A percentile compares a stretch with the other conserved stretches of the same genome.
These are phyloP conservation scores for Papilio protenor DNA, from an alignment of 2,888 invertebrate genomes.

Conservation along the genomic window DNA sequence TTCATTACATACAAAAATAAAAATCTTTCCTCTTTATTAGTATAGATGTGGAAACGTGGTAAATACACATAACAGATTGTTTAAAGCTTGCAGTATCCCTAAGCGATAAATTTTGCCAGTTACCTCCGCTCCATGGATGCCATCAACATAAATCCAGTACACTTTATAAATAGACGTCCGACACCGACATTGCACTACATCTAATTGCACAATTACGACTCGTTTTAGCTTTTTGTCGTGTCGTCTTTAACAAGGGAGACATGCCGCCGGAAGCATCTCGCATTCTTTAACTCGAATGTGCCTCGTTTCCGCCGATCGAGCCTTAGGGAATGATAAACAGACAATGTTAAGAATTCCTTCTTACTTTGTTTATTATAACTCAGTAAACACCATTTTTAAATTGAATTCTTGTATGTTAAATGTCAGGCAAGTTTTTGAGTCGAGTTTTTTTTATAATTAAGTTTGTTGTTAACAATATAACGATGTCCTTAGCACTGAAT, in stretches of 20 bases:
- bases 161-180: slow-evolving; percentile 25
- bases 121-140: neutral
- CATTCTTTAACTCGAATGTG: slow-evolving; percentile 33
- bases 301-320: slow-evolving; percentile 37
- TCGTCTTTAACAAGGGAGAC: slow-evolving; percentile 23
- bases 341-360: slow-evolving; percentile 4
- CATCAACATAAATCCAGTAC: slow-evolving; percentile 7
- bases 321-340: slow-evolving; percentile 41
- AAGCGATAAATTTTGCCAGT: neutral
- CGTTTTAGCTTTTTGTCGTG: slow-evolving; percentile 30
- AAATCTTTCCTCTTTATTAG: too few relatives aligned
- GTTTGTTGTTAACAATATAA: too few relatives aligned
- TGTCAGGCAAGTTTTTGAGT: neutral
- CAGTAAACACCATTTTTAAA: slow-evolving; percentile 18
- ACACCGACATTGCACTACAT: slow-evolving; percentile 19
- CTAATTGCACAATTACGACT: slow-evolving; percentile 36
- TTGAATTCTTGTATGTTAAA: neutral
- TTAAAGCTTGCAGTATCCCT: neutral
- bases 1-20: too few relatives aligned
- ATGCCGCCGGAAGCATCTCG: slow-evolving; percentile 32
- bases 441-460: too few relatives aligned
- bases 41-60: too few relatives aligned
- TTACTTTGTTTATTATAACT: slow-evolving; percentile 21
- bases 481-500: neutral
- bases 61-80: neutral